Evolutionary conservation across 2,888 invertebrate genomes (phyloP).

Genomic region (Lochmaea crataegi): DNA sequence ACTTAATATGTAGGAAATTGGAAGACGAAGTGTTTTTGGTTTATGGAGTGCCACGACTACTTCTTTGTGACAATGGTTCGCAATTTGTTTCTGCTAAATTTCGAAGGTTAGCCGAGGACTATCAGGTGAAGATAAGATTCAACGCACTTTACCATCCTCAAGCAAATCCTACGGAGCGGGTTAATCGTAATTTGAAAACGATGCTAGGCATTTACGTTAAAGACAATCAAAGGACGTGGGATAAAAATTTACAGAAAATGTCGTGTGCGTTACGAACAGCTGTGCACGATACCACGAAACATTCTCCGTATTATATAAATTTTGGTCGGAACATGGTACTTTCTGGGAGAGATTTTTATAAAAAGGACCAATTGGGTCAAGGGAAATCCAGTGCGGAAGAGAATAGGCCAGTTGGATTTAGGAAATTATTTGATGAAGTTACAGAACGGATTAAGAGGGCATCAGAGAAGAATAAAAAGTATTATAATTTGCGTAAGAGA

Average conservation of each 20-base stretch:
- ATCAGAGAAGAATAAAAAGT: too few relatives aligned
- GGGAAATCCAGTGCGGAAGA: not conserved
- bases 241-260: conserved; percentile 27
- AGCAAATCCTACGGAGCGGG: too few relatives aligned
- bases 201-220: conserved; percentile 16
- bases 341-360: conserved; percentile 9
- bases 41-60: conserved; percentile 32
- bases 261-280: conserved; percentile 21
- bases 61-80: too few relatives aligned
- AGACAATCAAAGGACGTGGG: conserved; percentile 36
- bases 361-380: not conserved
- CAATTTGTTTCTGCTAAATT: too few relatives aligned
- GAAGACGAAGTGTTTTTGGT: conserved; percentile 41
- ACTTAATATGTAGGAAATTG: conserved; percentile 14
- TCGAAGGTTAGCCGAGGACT: too few relatives aligned
- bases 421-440: too few relatives aligned
- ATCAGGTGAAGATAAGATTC: too few relatives aligned
- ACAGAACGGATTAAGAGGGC: too few relatives aligned
- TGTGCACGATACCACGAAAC: conserved; percentile 7
- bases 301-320: conserved; percentile 26
- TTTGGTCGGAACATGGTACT: conserved; percentile 26
- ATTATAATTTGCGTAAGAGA: too few relatives aligned
- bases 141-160: too few relatives aligned
- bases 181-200: too few relatives aligned
- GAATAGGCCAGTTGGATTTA: too few relatives aligned